Percentiles rank a stretch among this genome's conserved stretches.
These are phyloP conservation scores for Simalia tracyae DNA, from an alignment of 2,797 vertebrate genomes.

Conservation along the genomic window DNA sequence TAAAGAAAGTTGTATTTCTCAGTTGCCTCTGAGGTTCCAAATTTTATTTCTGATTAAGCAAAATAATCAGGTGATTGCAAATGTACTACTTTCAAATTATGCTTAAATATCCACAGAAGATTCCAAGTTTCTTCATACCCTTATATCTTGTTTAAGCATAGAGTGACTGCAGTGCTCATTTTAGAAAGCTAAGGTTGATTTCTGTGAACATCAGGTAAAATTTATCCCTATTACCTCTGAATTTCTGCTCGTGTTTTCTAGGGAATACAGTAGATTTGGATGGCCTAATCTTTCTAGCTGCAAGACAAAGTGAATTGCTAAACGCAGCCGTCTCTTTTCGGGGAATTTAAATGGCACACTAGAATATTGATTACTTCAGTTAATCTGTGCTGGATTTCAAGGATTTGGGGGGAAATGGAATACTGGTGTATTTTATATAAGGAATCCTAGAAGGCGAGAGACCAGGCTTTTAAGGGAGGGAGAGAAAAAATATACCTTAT, in stretches of 20 bases:
- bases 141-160: background rate
- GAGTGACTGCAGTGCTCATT: background rate
- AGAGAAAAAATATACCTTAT: background rate
- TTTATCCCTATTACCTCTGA: constrained; percentile 7
- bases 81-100: background rate
- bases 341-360: constrained; percentile 18
- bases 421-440: constrained; percentile 17
- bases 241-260: constrained; percentile 15
- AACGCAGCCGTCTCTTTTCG: constrained; percentile 29
- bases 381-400: constrained; percentile 41
- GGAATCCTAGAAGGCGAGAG: background rate
- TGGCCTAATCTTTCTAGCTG: constrained; percentile 7
- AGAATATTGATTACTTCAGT: constrained; percentile 25
- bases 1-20: background rate
- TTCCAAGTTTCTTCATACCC: constrained; percentile 22
- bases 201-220: background rate
- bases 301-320: background rate
- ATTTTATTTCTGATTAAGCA: background rate
- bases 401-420: background rate
- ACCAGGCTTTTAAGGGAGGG: constrained; percentile 17
- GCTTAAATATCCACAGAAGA: background rate
- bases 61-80: background rate
- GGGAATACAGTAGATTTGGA: constrained; percentile 11
- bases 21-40: background rate
- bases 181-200: constrained; percentile 24